Conservation (phyloP, 2,113 vertebrate genomes). For the Ptilorrhoa leucosticta region DNA sequence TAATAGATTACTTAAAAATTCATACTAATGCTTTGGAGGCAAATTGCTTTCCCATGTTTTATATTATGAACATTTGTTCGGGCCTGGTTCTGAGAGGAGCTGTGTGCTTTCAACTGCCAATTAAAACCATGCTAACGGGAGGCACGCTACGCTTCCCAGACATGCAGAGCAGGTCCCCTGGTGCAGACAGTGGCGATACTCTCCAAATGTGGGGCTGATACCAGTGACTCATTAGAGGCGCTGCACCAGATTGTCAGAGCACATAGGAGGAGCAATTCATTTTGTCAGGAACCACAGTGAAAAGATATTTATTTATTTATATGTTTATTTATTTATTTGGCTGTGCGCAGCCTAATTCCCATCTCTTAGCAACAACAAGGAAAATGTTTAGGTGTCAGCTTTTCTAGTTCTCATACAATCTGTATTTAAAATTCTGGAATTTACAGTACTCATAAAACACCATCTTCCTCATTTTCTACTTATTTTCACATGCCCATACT, state of each 20-base stretch:
- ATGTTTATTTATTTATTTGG: not conserved
- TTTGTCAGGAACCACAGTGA: not conserved
- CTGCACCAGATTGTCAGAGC: not conserved
- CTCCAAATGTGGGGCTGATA: not conserved
- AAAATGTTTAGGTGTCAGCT: not conserved
- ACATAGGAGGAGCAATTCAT: not conserved
- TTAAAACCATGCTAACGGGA: constrained; percentile 5
- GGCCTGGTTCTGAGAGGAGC: not conserved
- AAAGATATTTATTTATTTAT: not conserved
- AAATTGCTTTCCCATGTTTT: constrained; percentile 36
- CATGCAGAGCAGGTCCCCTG: not conserved
- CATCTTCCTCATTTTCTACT: not conserved
- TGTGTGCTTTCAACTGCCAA: not conserved
- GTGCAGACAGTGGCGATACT: not conserved
- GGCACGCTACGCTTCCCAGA: not conserved
- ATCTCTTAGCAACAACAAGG: not conserved
- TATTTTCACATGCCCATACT: not conserved
- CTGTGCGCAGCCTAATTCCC: not conserved
- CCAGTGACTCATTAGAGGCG: not conserved
- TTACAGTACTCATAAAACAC: not conserved
- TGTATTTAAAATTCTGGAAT: not conserved
- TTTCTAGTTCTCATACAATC: not conserved
- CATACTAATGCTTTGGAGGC: not conserved
- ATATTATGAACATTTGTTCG: constrained; percentile 35
- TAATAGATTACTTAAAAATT: constrained; percentile 16